phyloP scores from a whole-genome alignment of 2,113 vertebrate genomes.

The Pao palembangensis region DNA sequence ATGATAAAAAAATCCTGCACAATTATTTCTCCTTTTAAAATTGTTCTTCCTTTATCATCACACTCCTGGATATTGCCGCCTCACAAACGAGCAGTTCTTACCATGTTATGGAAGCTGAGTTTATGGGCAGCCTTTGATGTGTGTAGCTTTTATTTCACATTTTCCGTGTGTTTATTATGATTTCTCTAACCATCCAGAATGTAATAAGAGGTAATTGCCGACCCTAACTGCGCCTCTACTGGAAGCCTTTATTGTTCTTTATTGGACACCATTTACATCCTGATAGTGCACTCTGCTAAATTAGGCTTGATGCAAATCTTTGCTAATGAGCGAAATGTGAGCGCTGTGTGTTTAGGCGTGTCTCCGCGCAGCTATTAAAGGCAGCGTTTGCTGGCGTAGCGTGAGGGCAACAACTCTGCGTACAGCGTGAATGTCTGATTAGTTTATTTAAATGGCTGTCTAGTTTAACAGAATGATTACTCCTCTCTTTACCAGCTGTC shows the following conservation, averaged over 20 bases:
- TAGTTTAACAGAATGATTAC: slow-evolving; percentile 44
- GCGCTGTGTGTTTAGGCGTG: slow-evolving; percentile 56
- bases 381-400: slow-evolving; percentile 32
- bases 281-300: slow-evolving; percentile 63
- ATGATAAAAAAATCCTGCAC: slow-evolving; percentile 2
- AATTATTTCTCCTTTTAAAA: slow-evolving; percentile 10
- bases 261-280: slow-evolving; percentile 61
- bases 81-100: slow-evolving; percentile 36
- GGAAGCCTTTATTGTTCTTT: slow-evolving; percentile 67
- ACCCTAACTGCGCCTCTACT: slow-evolving; percentile 44
- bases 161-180: slow-evolving; percentile 64
- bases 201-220: slow-evolving; percentile 64
- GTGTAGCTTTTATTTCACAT: slow-evolving; percentile 51
- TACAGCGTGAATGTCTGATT: slow-evolving; percentile 41
- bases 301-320: slow-evolving; percentile 67
- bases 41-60: slow-evolving; percentile 11
- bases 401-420: slow-evolving; percentile 30
- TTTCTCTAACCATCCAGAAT: slow-evolving; percentile 50
- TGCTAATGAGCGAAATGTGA: slow-evolving; percentile 61
- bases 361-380: slow-evolving; percentile 50
- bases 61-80: slow-evolving; percentile 4
- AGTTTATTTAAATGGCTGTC: slow-evolving; percentile 56
- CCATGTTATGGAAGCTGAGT: slow-evolving; percentile 22
- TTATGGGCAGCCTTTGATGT: slow-evolving; percentile 44
- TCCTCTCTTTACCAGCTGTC: slow-evolving; percentile 55